phyloP scores from a whole-genome alignment of 2,888 invertebrate genomes.

The Nebria brevicollis region DNA sequence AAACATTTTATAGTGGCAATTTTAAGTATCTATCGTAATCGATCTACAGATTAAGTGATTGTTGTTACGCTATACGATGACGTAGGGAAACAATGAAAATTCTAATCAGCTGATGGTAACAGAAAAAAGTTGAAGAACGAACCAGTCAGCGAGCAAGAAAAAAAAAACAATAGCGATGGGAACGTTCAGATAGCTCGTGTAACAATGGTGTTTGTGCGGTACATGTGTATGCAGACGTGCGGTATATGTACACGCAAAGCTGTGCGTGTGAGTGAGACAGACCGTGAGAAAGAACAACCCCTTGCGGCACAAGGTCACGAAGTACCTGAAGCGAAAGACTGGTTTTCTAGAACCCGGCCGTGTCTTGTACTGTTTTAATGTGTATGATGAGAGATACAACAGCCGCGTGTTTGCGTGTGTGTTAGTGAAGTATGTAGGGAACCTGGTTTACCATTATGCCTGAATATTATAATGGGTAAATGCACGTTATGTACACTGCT shows the following conservation, averaged over 20 bases:
- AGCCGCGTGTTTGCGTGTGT: background rate
- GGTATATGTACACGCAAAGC: background rate
- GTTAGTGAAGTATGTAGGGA: background rate
- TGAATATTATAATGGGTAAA: background rate
- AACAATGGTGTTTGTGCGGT: conserved; percentile 1
- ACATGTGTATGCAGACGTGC: too few species aligned
- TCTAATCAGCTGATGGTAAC: conserved; percentile 43
- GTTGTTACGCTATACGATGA: background rate
- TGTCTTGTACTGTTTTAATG: conserved; percentile 24
- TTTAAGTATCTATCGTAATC: background rate
- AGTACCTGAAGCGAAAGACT: conserved; percentile 28
- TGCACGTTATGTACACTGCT: background rate
- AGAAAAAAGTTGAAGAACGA: conserved; percentile 25
- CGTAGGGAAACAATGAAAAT: conserved; percentile 34
- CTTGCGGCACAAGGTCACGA: conserved; percentile 36
- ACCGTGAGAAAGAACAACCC: conserved; percentile 41
- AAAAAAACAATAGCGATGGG: conserved; percentile 28
- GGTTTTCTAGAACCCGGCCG: conserved; percentile 16
- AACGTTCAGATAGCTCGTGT: conserved; percentile 4
- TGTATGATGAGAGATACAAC: conserved; percentile 1
- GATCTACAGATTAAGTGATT: background rate
- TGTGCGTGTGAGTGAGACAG: conserved; percentile 10
- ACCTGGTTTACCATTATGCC: background rate
- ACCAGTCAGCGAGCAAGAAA: background rate
- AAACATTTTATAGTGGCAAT: background rate